Base-by-base conservation (phyloP, 2,113 vertebrate species). In the Hyla sarda region DNA sequence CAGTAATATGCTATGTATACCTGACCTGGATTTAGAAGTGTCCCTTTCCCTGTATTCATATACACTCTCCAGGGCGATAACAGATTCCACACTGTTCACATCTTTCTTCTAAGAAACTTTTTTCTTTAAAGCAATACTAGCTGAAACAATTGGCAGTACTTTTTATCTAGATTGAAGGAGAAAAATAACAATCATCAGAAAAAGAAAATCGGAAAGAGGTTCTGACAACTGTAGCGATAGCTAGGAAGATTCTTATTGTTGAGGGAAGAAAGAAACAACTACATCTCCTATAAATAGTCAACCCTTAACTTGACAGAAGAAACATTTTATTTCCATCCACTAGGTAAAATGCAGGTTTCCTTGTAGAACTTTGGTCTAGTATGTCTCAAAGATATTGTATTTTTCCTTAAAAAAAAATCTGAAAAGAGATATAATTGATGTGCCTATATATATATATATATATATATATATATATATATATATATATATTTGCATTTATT, bases 171-270 rank as follows among this genome's bases (percentile, higher is more conserved):
- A 74, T 25, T n/a, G 34, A 45, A 45, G 71, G 32, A 73, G 11
- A n/a, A 74, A 74, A 74, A 74, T 73, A 73, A 73, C 37, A n/a
- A 73, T 45, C 69, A 45, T 73, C 37, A n/a, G 41, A 28, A 48
- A 48, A 74, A 47, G 37, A 47, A 47, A 74, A 74, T 16, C 25
- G 11, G 9, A 37, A 73, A 73, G 41, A 13, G 21, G 14, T 48
- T 48, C n/a, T 47, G 72, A 74, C 23, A 74, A 71, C 67, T 71
- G 32, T 23, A 41, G 67, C 21, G 34, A 71, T 41, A 14, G 30
- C 47, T n/a, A 74, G 72, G 41, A 45, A 47, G 41, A 16, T 74
- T 74, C 41, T 48, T 73, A n/a, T 47, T 74, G 72, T 45, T 74
- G 23, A 2, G 7, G 48, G 41, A 74, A 74, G 67, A 41, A 71